Base-by-base conservation (phyloP, 2,113 vertebrate species). In the Phainopepla nitens region DNA sequence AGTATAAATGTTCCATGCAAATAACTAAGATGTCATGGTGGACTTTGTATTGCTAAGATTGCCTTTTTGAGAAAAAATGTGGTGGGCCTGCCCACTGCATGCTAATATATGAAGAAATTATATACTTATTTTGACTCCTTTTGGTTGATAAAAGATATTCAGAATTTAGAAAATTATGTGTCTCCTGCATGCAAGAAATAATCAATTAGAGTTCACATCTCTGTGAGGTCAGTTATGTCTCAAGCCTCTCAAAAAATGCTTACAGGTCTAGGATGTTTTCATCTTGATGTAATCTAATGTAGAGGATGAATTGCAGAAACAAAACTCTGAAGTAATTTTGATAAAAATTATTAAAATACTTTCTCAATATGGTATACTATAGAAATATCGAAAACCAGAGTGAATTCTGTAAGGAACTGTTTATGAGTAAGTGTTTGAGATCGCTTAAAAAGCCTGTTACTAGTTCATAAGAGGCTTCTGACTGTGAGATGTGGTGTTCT, bases 381-480 rank as follows among this genome's bases (percentile, higher is more conserved):
- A 41, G 14, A 82, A 86, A 75, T 57, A 9, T 60, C 49, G 66
- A 51, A 75, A 90, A n/a, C 27, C 15, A 35, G 6, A 76, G 7
- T n/a, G 23, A 89, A 58, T 62, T 82, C 13, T 75, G 7, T 45
- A 82, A 56, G 21, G 31, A 66, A 50, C 39, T 49, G 42, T 7
- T 76, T 76, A 31, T 1, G 1, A 75, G 41, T 0, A 1, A 35
- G 31, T 44, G 22, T 35, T 50, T 36, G 53, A 68, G 31, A 42
- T 44, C 0, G 2, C 21, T 50, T 76, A 16, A 66, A 66, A 35
- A 50, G 9, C 44, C 44, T 41, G 5, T 56, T n/a, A 56, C 19
- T 27, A 1, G 1, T 31, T 58, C 0, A 0, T 44, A 68, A 24
- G 17, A 50, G 31, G 16, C 19, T 71, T 71, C 23, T n/a, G 36